phyloP scores from a whole-genome alignment of 1,140 invertebrate genomes.

The Drosophila nigromelanica region DNA sequence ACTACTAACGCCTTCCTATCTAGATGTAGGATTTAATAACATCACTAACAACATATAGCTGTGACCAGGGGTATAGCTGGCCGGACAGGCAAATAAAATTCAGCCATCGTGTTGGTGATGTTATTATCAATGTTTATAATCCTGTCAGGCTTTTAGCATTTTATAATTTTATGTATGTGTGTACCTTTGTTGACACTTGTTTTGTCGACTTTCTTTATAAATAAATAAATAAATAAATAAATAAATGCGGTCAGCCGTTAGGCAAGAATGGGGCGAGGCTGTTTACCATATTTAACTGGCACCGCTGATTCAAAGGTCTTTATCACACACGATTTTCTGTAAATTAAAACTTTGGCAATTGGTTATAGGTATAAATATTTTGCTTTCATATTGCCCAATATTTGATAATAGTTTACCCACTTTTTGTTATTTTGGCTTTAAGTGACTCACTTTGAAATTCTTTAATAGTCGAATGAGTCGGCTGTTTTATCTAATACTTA shows the following conservation, averaged over 20 bases:
- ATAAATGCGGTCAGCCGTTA: slow-evolving; percentile 13
- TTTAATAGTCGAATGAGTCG: slow-evolving; percentile 37
- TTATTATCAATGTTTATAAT: no score
- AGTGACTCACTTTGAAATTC: slow-evolving; percentile 37
- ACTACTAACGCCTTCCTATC: no score
- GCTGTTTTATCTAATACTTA: slow-evolving; percentile 34
- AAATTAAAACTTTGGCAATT: slow-evolving; percentile 15
- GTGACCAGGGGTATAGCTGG: no score
- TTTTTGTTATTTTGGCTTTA: slow-evolving; percentile 9
- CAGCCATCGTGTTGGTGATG: no score
- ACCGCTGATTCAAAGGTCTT: slow-evolving; percentile 15
- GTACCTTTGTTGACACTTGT: no score
- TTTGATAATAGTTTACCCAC: slow-evolving; percentile 13
- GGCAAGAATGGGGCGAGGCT: slow-evolving; percentile 5
- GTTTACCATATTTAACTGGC: slow-evolving; percentile 5
- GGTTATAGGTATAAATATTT: slow-evolving; percentile 1
- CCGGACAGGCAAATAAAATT: no score
- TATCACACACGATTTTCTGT: slow-evolving; percentile 3
- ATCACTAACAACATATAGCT: no score
- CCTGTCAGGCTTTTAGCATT: no score
- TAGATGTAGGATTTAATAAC: no score
- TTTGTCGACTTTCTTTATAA: no score
- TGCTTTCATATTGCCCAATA: slow-evolving; percentile 10
- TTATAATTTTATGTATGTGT: no score
- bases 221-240: no score